Conservation (phyloP, 2,797 vertebrate species). For the Macropodus opercularis region DNA sequence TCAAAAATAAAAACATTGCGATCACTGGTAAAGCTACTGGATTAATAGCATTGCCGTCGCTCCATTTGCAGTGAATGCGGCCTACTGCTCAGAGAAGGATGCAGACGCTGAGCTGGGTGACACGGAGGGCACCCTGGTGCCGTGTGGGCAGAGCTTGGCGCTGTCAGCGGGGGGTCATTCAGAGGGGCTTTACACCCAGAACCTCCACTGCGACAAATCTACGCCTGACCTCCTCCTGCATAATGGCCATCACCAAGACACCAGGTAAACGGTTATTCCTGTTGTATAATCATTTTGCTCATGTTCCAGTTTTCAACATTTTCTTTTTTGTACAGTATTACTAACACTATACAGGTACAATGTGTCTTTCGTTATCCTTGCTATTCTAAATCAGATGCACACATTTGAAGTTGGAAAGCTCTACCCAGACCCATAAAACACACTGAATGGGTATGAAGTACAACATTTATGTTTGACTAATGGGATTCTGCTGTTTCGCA, state of each 20-base stretch:
- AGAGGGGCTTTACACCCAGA: slow-evolving; percentile 77
- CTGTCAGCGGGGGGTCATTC: slow-evolving; percentile 80
- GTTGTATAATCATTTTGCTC: slow-evolving; percentile 23
- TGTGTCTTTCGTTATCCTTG: slow-evolving; percentile 52
- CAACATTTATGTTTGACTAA: slow-evolving; percentile 54
- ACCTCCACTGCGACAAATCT: slow-evolving; percentile 83
- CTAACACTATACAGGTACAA: slow-evolving; percentile 46
- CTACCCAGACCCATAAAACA: slow-evolving; percentile 42
- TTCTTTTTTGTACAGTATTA: slow-evolving; percentile 48
- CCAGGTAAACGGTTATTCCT: slow-evolving; percentile 83
- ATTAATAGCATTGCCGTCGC: slow-evolving; percentile 4
- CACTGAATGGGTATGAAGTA: slow-evolving; percentile 36
- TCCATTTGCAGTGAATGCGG: slow-evolving; percentile 81
- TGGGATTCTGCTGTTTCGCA: slow-evolving; percentile 47
- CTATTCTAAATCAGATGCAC: slow-evolving; percentile 39
- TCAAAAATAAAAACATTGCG: not conserved
- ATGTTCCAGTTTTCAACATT: slow-evolving; percentile 24
- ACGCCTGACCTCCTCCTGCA: slow-evolving; percentile 81
- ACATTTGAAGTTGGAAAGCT: slow-evolving; percentile 38
- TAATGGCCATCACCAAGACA: slow-evolving; percentile 78
- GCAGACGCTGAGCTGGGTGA: slow-evolving; percentile 81
- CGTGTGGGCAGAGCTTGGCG: slow-evolving; percentile 85
- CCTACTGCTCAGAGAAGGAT: slow-evolving; percentile 88
- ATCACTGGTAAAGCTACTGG: not conserved
- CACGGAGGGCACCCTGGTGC: slow-evolving; percentile 79